Conservation (phyloP, 2,113 vertebrate genomes). For the Aspiorhynchus laticeps region DNA sequence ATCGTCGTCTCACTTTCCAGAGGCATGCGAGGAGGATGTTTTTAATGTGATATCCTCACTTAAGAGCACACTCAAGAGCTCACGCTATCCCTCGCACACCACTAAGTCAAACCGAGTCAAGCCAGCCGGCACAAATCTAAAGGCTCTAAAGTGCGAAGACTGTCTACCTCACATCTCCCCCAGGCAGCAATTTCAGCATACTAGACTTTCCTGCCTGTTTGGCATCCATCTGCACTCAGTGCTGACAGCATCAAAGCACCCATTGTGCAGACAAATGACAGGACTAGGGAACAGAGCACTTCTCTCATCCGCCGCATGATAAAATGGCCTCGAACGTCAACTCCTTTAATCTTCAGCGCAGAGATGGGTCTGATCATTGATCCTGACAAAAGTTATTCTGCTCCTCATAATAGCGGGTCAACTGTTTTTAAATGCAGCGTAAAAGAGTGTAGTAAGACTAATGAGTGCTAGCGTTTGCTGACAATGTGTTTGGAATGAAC, state of each 20-base stretch:
- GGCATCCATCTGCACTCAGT: conserved; percentile 33
- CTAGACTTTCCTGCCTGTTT: conserved; percentile 29
- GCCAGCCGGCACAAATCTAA: conserved; percentile 43
- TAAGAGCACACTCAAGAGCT: conserved; percentile 28
- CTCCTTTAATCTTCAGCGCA: conserved; percentile 48
- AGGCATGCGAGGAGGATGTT: conserved; percentile 5
- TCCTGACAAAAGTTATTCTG: conserved; percentile 30
- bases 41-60: conserved; percentile 30
- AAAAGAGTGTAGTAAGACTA: conserved; percentile 10
- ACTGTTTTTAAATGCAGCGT: conserved; percentile 19
- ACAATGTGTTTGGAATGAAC: background rate
- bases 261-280: conserved; percentile 49
- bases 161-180: conserved; percentile 22
- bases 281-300: conserved; percentile 21
- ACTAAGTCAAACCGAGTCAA: conserved; percentile 29
- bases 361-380: conserved; percentile 48
- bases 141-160: conserved; percentile 31
- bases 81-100: conserved; percentile 21
- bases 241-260: conserved; percentile 46
- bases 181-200: conserved; percentile 46
- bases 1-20: background rate
- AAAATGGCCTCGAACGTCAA: conserved; percentile 28
- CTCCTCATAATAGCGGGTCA: background rate
- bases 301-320: conserved; percentile 13
- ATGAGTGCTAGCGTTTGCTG: background rate